Conservation (phyloP, 2,888 invertebrate genomes). For the Litoditis marina region DNA sequence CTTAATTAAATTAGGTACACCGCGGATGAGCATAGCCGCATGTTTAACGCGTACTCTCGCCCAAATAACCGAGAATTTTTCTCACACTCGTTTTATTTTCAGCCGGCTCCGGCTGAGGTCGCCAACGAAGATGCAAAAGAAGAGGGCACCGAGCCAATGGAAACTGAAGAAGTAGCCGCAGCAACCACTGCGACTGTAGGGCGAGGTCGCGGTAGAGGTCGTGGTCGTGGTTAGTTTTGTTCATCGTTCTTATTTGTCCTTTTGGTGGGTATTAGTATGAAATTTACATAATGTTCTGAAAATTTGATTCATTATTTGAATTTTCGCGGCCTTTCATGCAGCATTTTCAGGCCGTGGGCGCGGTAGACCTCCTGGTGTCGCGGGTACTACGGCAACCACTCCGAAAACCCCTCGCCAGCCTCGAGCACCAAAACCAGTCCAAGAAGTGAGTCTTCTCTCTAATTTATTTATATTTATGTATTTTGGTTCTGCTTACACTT, state of each 20-base stretch:
- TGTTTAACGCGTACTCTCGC: too few relatives aligned
- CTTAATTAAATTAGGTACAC: too few relatives aligned
- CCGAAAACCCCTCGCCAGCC: conserved; percentile 7
- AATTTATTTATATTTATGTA: neutral
- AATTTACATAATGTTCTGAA: too few relatives aligned
- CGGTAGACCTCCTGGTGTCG: conserved; percentile 28
- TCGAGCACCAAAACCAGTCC: conserved; percentile 20
- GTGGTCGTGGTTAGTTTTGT: conserved; percentile 18
- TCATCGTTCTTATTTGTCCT: too few relatives aligned
- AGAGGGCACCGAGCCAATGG: conserved; percentile 13
- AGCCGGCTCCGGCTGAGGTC: too few relatives aligned
- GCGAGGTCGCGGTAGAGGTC: conserved; percentile 27
- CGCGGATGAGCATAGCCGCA: too few relatives aligned
- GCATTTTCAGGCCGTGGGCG: conserved; percentile 36
- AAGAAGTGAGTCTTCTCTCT: neutral
- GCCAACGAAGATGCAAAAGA: conserved; percentile 18
- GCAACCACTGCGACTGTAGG: conserved; percentile 13
- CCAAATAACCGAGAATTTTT: too few relatives aligned
- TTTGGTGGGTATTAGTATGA: too few relatives aligned
- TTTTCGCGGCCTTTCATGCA: too few relatives aligned
- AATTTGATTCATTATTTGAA: too few relatives aligned
- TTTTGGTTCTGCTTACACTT: too few relatives aligned
- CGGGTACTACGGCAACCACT: neutral
- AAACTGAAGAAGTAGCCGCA: conserved; percentile 15
- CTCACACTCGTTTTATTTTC: neutral